These are phyloP conservation scores for Agriotes lineatus DNA, from an alignment of 2,888 invertebrate species.

Conservation along the genomic window DNA sequence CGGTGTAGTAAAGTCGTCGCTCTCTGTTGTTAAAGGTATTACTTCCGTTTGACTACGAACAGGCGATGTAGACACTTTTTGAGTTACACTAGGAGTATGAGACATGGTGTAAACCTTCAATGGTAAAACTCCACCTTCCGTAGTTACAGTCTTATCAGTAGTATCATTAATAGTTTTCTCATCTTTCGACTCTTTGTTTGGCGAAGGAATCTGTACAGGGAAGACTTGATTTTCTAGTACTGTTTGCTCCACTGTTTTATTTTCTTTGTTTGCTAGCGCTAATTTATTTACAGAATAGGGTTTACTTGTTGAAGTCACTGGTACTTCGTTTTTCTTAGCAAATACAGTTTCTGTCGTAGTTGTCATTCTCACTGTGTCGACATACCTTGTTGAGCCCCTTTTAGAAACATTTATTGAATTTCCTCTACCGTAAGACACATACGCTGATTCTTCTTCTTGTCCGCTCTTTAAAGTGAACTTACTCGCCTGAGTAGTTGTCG, in stretches of 20 bases:
- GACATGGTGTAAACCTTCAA: constrained; percentile 11
- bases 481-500: not conserved
- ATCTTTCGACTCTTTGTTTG: constrained; percentile 31
- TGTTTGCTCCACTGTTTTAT: constrained; percentile 54
- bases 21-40: not conserved
- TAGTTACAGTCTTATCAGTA: constrained; percentile 2
- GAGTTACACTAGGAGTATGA: not conserved
- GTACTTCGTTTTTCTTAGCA: not conserved
- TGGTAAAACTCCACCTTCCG: constrained; percentile 2
- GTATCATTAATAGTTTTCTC: constrained; percentile 27
- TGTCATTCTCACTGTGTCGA: constrained; percentile 49
- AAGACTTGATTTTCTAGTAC: constrained; percentile 60
- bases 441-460: constrained; percentile 43
- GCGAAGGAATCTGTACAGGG: constrained; percentile 50
- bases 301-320: not conserved
- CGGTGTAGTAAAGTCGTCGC: not conserved
- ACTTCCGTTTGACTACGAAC: not conserved
- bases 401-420: constrained; percentile 67
- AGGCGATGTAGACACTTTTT: not conserved
- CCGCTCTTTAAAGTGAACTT: not conserved
- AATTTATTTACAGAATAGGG: not conserved
- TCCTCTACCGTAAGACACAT: constrained; percentile 60
- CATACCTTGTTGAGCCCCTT: constrained; percentile 68
- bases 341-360: constrained; percentile 48
- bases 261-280: constrained; percentile 21